Base-by-base conservation (phyloP, 2,113 vertebrate species). In the Carlito syrichta region DNA sequence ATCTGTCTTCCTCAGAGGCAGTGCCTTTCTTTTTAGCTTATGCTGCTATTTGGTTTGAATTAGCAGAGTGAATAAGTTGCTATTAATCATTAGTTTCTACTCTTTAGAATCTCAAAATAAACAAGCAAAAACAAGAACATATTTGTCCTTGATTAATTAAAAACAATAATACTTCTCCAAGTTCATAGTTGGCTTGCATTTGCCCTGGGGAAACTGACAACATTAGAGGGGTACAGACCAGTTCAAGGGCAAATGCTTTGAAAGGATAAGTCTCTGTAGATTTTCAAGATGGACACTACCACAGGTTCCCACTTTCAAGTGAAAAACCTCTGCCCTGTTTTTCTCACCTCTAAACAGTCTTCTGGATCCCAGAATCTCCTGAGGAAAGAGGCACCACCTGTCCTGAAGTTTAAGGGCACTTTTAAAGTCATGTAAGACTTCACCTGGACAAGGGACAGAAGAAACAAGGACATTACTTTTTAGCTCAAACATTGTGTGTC, bases 341-440 rank as follows among this genome's bases (percentile, higher is more conserved):
- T 66, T 82, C 77, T 74, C 96, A 89, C 87, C 17, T 58, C 76
- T 25, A 22, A 63, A 56, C 87, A 38, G 30, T 90, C 0, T 19
- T 95, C 79, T 71, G 63, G 14, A 66, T 58, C 60, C 3, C 8
- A 0, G 3, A 22, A 0, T 83, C 84, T 89, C 93, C 73, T 5
- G 73, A 78, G 96, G 32, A 86, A 76, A 69, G 52, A 86, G 23
- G 3, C 23, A 23, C 68, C 92, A 97, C 87, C 96, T 97, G 94
- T 96, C 63, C 54, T 85, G 52, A 60, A 86, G 30, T 30, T 52
- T 66, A 10, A 92, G 90, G 69, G 20, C 77, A 87, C 23, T 85
- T 45, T 62, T n/a, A 69, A 87, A 52, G 60, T 84, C 62, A 74
- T 43, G 2, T 8, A 32, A 54, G 8, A 23, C 35, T 73, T 84